Percentiles rank a stretch among this genome's conserved stretches.
phyloP scores from a whole-genome alignment of 2,797 vertebrate species.

The Chaunax sp. region DNA sequence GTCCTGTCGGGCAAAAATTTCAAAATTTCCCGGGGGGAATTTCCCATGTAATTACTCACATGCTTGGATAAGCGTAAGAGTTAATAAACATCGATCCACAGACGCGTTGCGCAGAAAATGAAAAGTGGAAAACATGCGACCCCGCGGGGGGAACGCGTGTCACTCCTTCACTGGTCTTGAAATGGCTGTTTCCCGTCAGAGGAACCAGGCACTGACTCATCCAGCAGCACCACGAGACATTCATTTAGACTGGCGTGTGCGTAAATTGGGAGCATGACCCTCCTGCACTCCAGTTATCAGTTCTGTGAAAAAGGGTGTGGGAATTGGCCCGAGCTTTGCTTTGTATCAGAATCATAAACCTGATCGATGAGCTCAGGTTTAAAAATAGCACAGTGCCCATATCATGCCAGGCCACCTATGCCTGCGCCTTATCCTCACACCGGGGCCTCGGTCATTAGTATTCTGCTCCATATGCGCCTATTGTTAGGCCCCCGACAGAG shows the following conservation, averaged over 20 bases:
- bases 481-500: conserved; percentile 78
- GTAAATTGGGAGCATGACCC: conserved; percentile 19
- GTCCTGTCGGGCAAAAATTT: conserved; percentile 19
- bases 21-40: conserved; percentile 42
- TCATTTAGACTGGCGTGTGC: background rate
- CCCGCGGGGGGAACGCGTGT: conserved; percentile 35
- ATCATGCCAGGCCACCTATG: conserved; percentile 42
- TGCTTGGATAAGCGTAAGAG: conserved; percentile 42
- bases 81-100: conserved; percentile 71
- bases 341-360: background rate
- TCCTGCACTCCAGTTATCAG: background rate
- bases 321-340: fast-evolving
- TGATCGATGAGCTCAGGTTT: background rate
- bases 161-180: conserved; percentile 9
- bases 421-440: conserved; percentile 38
- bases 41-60: conserved; percentile 63
- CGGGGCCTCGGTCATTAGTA: conserved; percentile 80
- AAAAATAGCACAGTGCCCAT: background rate
- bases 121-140: conserved; percentile 31
- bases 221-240: conserved; percentile 18
- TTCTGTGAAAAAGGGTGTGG: background rate
- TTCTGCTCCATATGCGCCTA: conserved; percentile 82
- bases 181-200: conserved; percentile 34
- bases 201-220: conserved; percentile 50
- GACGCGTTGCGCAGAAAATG: conserved; percentile 35